Percentiles rank a stretch among this genome's conserved stretches.
phyloP scores from a whole-genome alignment of 2,113 vertebrate species.

The Siniperca knerii region DNA sequence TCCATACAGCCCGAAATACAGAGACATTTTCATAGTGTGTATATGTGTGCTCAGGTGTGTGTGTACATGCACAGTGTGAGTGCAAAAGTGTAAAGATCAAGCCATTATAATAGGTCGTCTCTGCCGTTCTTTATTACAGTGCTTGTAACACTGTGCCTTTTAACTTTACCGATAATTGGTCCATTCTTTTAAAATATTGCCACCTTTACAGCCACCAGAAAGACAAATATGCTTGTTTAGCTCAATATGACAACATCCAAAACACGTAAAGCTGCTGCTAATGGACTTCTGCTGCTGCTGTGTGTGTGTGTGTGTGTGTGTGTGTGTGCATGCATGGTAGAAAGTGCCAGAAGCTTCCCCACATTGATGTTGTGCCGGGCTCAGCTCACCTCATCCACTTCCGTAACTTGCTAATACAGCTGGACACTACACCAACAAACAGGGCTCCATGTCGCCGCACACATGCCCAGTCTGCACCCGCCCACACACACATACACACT shows the following conservation, averaged over 20 bases:
- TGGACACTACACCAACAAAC: slow-evolving; percentile 58
- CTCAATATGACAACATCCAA: background rate
- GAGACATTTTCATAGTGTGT: slow-evolving; percentile 13
- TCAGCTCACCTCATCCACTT: slow-evolving; percentile 37
- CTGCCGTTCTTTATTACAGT: slow-evolving; percentile 16
- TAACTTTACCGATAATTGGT: background rate
- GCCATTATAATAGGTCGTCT: slow-evolving; percentile 24
- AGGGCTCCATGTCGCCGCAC: slow-evolving; percentile 30
- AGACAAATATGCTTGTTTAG: slow-evolving; percentile 21
- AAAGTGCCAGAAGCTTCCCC: slow-evolving; percentile 61
- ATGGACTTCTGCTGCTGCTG: slow-evolving; percentile 3
- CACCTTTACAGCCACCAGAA: slow-evolving; percentile 14
- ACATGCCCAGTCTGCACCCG: slow-evolving; percentile 4
- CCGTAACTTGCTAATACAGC: slow-evolving; percentile 52
- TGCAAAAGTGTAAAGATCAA: slow-evolving; percentile 12
- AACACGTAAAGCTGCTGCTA: slow-evolving; percentile 17
- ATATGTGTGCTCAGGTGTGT: background rate
- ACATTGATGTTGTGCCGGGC: slow-evolving; percentile 24
- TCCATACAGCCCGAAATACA: background rate
- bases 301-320: slow-evolving; percentile 8
- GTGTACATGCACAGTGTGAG: background rate
- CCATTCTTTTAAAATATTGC: slow-evolving; percentile 6
- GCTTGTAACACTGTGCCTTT: slow-evolving; percentile 4
- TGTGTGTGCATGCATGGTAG: background rate
- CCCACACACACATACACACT: slow-evolving; percentile 7